Evolutionary conservation across 1,140 invertebrate species (phyloP).

Genomic region (Drosophila suzukii): DNA sequence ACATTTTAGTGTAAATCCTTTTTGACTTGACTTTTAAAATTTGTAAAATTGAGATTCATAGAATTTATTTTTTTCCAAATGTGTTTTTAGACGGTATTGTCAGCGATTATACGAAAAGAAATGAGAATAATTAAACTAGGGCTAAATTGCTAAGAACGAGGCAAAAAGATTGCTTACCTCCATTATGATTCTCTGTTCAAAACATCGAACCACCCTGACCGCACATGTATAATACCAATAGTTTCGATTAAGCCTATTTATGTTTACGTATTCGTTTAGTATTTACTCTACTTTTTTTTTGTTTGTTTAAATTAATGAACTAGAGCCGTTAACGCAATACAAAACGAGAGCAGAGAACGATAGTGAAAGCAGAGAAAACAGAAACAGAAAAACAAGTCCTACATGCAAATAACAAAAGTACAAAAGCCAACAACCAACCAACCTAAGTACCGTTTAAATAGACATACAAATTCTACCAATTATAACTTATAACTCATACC

Average conservation of each 20-base stretch:
- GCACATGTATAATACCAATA: slow-evolving; percentile 41
- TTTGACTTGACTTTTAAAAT: neutral
- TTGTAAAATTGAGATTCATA: neutral
- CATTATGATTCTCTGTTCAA: slow-evolving; percentile 3
- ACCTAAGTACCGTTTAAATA: slow-evolving; percentile 82
- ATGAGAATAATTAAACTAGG: too few species aligned
- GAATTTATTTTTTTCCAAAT: neutral
- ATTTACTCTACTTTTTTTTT: slow-evolving; percentile 58
- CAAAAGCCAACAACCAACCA: slow-evolving; percentile 83
- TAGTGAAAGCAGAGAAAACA: slow-evolving; percentile 18
- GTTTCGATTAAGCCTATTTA: slow-evolving; percentile 61
- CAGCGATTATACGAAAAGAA: neutral
- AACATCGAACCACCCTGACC: neutral
- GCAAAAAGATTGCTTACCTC: neutral
- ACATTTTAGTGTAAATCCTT: too few species aligned
- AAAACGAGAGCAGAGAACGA: slow-evolving; percentile 18
- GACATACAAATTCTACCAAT: slow-evolving; percentile 65
- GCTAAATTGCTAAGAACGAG: neutral
- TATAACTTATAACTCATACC: slow-evolving; percentile 49
- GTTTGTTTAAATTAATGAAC: slow-evolving; percentile 57
- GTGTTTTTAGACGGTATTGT: neutral
- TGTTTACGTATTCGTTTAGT: slow-evolving; percentile 74
- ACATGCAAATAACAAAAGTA: slow-evolving; percentile 83
- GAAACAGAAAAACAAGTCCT: slow-evolving; percentile 69
- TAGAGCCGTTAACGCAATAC: slow-evolving; percentile 54